A percentile compares a stretch with the other conserved stretches of the same genome.
Conservation (phyloP, 37 sponge, comb jelly and placozoan species). For the Ephydatia muelleri region DNA sequence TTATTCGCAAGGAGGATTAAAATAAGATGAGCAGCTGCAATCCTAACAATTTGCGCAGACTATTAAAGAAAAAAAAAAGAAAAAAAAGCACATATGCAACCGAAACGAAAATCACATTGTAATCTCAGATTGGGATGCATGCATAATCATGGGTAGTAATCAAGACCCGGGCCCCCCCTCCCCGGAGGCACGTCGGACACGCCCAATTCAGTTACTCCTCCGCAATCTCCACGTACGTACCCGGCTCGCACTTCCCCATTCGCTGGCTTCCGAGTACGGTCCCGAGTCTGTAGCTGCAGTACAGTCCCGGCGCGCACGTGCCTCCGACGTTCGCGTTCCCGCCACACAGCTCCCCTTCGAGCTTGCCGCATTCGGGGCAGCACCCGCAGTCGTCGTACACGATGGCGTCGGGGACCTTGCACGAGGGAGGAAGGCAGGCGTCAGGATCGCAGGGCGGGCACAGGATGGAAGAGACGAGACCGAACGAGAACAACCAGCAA, state of each 20-base stretch:
- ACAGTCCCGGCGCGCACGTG: conserved; percentile 14
- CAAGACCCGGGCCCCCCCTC: too few species aligned
- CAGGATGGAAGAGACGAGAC: not conserved
- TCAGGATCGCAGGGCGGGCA: conserved; percentile 29
- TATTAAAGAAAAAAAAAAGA: too few species aligned
- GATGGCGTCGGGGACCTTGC: not conserved
- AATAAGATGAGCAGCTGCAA: too few species aligned
- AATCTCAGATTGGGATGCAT: too few species aligned
- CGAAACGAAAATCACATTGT: too few species aligned
- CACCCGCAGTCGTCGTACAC: conserved; percentile 38
- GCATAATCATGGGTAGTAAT: too few species aligned
- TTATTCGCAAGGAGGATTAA: too few species aligned
- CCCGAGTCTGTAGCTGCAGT: conserved; percentile 41
- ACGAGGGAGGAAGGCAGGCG: conserved; percentile 14
- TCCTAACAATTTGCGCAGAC: too few species aligned
- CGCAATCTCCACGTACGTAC: conserved; percentile 29
- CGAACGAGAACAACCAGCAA: not conserved
- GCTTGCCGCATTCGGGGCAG: conserved; percentile 41
- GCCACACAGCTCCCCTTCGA: conserved; percentile 47
- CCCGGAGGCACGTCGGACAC: too few species aligned
- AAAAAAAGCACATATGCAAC: too few species aligned
- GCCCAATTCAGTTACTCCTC: too few species aligned
- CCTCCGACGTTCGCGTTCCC: conserved; percentile 27
- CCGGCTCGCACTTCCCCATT: conserved; percentile 51
- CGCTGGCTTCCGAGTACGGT: conserved; percentile 25